phyloP scores from a whole-genome alignment of 2,888 invertebrate species.

The Hypsopygia costalis region DNA sequence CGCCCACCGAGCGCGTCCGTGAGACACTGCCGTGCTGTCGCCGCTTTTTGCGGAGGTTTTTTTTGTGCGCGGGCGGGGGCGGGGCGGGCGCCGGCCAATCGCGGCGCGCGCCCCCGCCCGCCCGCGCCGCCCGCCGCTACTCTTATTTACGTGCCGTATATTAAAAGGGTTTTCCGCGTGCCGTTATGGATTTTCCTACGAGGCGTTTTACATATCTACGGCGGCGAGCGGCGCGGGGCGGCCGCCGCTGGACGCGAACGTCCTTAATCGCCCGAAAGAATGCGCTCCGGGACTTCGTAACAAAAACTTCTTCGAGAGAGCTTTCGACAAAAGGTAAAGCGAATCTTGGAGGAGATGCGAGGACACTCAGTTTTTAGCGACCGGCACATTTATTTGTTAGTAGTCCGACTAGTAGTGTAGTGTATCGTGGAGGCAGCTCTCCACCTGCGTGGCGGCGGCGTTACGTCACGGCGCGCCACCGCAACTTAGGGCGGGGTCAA shows the following conservation, averaged over 20 bases:
- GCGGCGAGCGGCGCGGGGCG: constrained; percentile 2
- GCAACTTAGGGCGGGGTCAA: constrained; percentile 17
- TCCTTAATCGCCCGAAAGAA: too few species aligned
- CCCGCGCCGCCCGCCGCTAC: constrained; percentile 37
- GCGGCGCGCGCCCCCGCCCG: constrained; percentile 34
- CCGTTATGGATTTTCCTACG: constrained; percentile 76
- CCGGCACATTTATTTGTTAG: too few species aligned
- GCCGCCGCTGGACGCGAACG: not conserved
- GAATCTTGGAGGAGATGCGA: too few species aligned
- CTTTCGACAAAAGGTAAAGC: too few species aligned
- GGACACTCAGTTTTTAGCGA: too few species aligned
- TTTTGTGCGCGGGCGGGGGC: constrained; percentile 63
- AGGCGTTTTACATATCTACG: constrained; percentile 61
- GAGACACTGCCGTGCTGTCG: constrained; percentile 68
- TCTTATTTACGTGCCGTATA: constrained; percentile 79
- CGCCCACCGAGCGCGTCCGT: constrained; percentile 67
- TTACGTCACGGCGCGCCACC: constrained; percentile 4
- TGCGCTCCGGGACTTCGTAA: too few species aligned
- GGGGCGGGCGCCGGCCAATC: constrained; percentile 56
- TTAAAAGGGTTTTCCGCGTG: constrained; percentile 80
- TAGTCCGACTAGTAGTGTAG: too few species aligned
- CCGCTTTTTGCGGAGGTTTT: constrained; percentile 62
- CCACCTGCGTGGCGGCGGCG: not conserved
- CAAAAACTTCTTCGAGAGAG: too few species aligned
- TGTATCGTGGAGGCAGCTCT: too few species aligned